Evolutionary conservation across 92 coral and sea anemone genomes (phyloP), one percentile per base, ranked within the genome.

Genomic region (Epizoanthus rinbou): DNA sequence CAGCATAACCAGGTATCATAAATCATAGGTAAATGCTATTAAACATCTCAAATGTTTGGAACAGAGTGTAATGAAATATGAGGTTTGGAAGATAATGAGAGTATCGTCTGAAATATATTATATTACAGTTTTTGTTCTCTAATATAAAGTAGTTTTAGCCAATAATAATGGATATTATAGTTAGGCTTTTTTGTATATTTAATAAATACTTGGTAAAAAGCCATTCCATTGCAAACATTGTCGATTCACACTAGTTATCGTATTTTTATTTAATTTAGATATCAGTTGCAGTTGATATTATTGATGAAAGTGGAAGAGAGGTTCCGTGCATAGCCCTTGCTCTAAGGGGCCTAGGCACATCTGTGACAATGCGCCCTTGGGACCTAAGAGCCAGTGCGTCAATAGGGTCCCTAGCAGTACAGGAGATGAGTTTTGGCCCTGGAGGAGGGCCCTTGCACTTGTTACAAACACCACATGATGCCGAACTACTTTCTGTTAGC

Each of bases 391-490:
- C 87, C 37, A 84, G 83, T 35, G 99, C 95, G 17, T 94, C 98
- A 54, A 87, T 96, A 70, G 96, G 98, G 6, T 92, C 95, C 10
- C 69, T 96, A 52, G 91, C 91, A 17, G 67, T 96, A 45, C 86
- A 87, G 78, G 98, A 93, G 87, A 91, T 94, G 99, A 92, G 86
- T 22, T 81, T 63, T 89, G 99, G 99, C 0, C 70, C 81, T n/a
- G 91, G 87, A 25, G 97, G 96, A 57, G 97, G 86, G 2, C 99
- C 98, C 1, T 64, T 96, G 22, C 79, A 94, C 53, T 87, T 96
- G 56, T 81, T 96, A 24, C 86, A 91, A 71, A 96, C 99, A 24
- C 99, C 99, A 53, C 85, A 73, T 33, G 94, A 89, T 78, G 89
- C 95, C 58, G 97, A 93, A n/a, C 85, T 96, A 67, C 89, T 96